A percentile compares a stretch with the other conserved stretches of the same genome.
These are phyloP conservation scores for Microplitis mediator DNA, from an alignment of 1,140 invertebrate genomes.

Conservation along the genomic window DNA sequence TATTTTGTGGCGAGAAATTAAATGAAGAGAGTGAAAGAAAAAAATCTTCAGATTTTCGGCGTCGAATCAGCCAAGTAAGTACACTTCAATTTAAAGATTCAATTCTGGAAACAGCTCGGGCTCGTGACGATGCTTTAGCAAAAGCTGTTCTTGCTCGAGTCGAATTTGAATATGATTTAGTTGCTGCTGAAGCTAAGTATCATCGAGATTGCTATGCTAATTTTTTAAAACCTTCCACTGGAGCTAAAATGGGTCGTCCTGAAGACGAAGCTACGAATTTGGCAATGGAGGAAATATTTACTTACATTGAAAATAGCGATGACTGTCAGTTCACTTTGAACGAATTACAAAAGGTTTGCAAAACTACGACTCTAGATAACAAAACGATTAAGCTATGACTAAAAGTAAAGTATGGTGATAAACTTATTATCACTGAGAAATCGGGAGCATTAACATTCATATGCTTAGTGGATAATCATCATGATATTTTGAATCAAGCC, in stretches of 20 bases:
- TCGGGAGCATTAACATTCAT: conserved; percentile 9
- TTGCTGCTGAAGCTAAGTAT: conserved; percentile 49
- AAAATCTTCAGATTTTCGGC: too few species aligned
- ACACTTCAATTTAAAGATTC: conserved; percentile 31
- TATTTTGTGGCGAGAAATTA: conserved; percentile 45
- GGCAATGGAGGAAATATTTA: conserved; percentile 3
- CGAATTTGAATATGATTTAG: conserved; percentile 46
- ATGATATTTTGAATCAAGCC: neutral
- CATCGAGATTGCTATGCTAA: conserved; percentile 41
- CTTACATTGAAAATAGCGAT: conserved; percentile 23
- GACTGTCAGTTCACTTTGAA: conserved; percentile 7
- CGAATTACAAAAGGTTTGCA: conserved; percentile 13
- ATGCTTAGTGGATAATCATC: conserved; percentile 8
- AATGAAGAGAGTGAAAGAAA: conserved; percentile 38
- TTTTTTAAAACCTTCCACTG: conserved; percentile 38
- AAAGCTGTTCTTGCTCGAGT: conserved; percentile 42
- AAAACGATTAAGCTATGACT: conserved; percentile 3
- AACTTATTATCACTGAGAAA: conserved; percentile 13
- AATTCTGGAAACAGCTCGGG: conserved; percentile 38
- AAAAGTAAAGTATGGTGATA: conserved; percentile 16
- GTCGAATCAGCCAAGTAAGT: too few species aligned
- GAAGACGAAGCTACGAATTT: neutral
- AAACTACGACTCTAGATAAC: neutral
- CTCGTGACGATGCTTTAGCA: conserved; percentile 42
- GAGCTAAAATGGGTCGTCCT: conserved; percentile 50